Evolutionary conservation across 2,888 invertebrate species (phyloP).

Genomic region (Pseudanteris insignis): DNA sequence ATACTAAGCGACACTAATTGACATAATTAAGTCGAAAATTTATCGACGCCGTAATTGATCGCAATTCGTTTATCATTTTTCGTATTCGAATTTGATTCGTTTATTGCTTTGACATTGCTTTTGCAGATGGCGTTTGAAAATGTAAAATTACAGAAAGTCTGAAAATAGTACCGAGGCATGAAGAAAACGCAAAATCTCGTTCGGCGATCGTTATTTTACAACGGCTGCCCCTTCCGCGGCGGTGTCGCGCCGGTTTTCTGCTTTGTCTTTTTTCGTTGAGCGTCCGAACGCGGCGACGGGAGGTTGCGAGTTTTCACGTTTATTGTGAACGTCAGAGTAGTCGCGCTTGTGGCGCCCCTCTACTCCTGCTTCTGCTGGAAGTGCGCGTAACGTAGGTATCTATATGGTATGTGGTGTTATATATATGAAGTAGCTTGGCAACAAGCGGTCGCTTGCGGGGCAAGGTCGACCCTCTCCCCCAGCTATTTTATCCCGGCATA

Average conservation of each 20-base stretch:
- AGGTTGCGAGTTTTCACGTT: constrained; percentile 19
- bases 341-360: constrained; percentile 13
- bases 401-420: constrained; percentile 48
- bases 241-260: neutral
- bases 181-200: too few relatives aligned
- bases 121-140: neutral
- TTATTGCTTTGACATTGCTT: too few relatives aligned
- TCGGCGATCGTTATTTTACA: constrained; percentile 2
- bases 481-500: constrained; percentile 60
- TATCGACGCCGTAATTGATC: too few relatives aligned
- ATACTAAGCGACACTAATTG: too few relatives aligned
- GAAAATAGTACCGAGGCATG: neutral
- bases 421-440: constrained; percentile 63
- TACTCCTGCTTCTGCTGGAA: constrained; percentile 8
- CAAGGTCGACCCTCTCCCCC: constrained; percentile 62
- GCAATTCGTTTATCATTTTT: too few relatives aligned
- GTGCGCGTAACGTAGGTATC: constrained; percentile 31
- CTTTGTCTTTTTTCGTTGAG: too few relatives aligned
- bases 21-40: too few relatives aligned
- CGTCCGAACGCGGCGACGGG: constrained; percentile 9
- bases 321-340: constrained; percentile 17
- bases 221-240: neutral
- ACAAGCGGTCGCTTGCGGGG: constrained; percentile 63
- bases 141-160: neutral
- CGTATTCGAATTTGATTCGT: too few relatives aligned